Evolutionary conservation across 1,140 invertebrate genomes (phyloP), one percentile per base, ranked within the genome.

Genomic region (Parasteatoda tepidariorum): DNA sequence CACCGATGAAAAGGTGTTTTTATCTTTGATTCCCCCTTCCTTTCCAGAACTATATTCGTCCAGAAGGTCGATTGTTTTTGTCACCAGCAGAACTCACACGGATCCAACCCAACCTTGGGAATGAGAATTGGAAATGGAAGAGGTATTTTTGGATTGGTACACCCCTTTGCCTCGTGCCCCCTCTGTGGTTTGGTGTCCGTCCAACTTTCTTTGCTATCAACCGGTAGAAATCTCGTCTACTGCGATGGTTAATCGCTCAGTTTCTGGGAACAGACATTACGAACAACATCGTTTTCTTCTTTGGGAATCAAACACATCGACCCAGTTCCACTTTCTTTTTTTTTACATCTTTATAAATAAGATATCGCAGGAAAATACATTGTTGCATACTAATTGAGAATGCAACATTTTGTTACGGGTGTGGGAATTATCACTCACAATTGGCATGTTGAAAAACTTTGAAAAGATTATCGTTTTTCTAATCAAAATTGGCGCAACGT

Each of bases 31-130:
- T 62, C 59, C 62, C 74, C 62, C 38, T 48, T 78, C 31, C 66
- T n/a, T n/a, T n/a, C n/a, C n/a, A n/a, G n/a, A 54, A 66, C 74
- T 78, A 78, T 78, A 78, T 78, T 78, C 33, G 74, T 78, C 74
- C 24, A 55, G 74, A 78, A 78, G 74, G 74, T 78, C 59, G 74
- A 55, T 61, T 78, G 61, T 66, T 55, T 66, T 48, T 78, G 74
- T 78, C 74, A 41, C 74, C 34, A 33, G 61, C 61, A 66, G 61
- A 66, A 66, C 48, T 34, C 31, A 55, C 54, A 38, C 54, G 54
- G 57, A 57, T 26, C 28, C 64, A 61, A 61, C 66, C 34, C 41
- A 48, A 78, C 74, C 74, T 78, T 78, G 74, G 41, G 57, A 59
- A 59, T 31, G 38, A 78, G 26, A 66, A 78, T 66, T 66, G 66